Evolutionary conservation across 2,113 vertebrate genomes (phyloP), one percentile per base, ranked within the genome.

Genomic region (Variabilichromis moorii): DNA sequence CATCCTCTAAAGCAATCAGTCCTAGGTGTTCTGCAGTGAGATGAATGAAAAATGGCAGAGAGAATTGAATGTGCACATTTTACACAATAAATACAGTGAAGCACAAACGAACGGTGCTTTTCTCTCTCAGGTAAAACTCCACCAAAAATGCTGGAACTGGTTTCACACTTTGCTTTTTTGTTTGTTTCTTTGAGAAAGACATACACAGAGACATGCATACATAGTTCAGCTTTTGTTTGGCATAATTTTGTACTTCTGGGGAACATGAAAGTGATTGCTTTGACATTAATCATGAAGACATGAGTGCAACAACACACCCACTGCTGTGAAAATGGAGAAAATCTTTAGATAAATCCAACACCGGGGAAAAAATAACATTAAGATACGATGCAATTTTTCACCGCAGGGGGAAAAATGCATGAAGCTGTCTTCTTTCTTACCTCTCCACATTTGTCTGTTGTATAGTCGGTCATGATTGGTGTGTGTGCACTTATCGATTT

Each of bases 381-480:
- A 33, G 71, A 53, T 53, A 59, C 1, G 21, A 57, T 7, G 28
- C n/a, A n/a, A 5, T 61, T 24, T 79, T 78, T 63, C 55, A 63
- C 6, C 0, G 31, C 3, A 3, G 6, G 21, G 3, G 7, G 6
- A 55, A 80, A 26, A 71, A 51, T n/a, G 31, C 10, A 24, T 6
- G 12, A 53, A 66, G 19, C 21, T 33, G 35, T 37, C 21, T 79
- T 26, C 3, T 13, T 82, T 26, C 5, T 16, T 80, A 82, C 68
- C 33, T 55, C 55, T 76, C 42, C 6, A 9, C 71, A 59, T 78
- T 78, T 59, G 71, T 78, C 85, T 81, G 55, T 28, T 81, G 83
- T 17, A 61, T 71, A 11, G 47, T 59, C 2, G 6, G 37, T 91
- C 61, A 51, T 13, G 28, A 80, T 4, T 3, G 59, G 82, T 89